A percentile compares a stretch with the other conserved stretches of the same genome.
Conservation (phyloP, 2,113 vertebrate species). For the Rallus limicola region DNA sequence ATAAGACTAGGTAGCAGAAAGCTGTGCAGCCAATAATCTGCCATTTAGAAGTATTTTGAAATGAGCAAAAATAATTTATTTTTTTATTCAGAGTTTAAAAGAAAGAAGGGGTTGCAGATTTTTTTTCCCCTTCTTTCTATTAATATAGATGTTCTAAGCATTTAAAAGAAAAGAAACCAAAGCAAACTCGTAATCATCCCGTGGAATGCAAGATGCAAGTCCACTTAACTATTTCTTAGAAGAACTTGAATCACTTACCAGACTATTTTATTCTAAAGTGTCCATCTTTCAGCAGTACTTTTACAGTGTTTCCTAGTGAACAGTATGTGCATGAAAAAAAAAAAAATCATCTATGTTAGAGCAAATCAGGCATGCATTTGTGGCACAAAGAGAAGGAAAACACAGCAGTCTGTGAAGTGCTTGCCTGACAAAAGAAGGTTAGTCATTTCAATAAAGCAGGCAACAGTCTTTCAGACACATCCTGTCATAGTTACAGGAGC, state of each 20-base stretch:
- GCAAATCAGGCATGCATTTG: not conserved
- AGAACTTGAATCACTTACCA: not conserved
- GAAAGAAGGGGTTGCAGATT: not conserved
- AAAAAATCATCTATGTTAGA: not conserved
- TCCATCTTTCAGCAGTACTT: not conserved
- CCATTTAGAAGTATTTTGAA: not conserved
- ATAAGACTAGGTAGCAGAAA: not conserved
- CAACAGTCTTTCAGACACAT: not conserved
- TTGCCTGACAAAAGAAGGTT: not conserved
- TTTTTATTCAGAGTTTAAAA: not conserved
- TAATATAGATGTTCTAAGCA: not conserved
- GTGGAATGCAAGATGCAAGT: not conserved
- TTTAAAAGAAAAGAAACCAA: not conserved
- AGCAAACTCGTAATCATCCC: too few relatives aligned
- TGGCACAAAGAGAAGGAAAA: not conserved
- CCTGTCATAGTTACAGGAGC: not conserved
- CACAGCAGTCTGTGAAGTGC: not conserved
- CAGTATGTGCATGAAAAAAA: not conserved
- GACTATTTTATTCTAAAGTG: not conserved
- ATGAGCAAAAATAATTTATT: not conserved
- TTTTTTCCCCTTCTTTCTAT: not conserved
- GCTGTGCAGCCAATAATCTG: not conserved
- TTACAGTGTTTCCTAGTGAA: not conserved
- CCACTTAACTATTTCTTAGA: not conserved
- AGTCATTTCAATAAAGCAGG: not conserved